phyloP scores from a whole-genome alignment of 2,888 invertebrate genomes.

The Hirtodrosophila histrioides region DNA sequence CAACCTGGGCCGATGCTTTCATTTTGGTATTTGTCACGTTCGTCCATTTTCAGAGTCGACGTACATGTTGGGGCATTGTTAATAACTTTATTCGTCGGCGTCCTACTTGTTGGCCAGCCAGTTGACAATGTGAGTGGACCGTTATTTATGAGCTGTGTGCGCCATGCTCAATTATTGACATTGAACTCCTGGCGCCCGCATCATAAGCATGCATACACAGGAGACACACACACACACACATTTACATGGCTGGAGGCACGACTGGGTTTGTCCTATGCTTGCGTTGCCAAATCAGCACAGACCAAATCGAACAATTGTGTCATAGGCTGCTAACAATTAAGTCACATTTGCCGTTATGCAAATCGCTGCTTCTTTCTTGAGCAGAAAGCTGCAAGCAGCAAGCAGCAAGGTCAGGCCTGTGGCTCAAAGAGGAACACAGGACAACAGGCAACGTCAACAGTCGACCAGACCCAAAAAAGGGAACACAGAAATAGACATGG shows the following conservation, averaged over 20 bases:
- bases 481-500: conserved; percentile 21
- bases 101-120: conserved; percentile 66
- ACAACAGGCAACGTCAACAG: conserved; percentile 75
- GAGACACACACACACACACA: conserved; percentile 27
- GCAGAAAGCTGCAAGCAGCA: too few relatives aligned
- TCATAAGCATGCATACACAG: conserved; percentile 41
- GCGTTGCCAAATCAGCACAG: conserved; percentile 73
- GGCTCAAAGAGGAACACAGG: conserved; percentile 16
- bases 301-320: conserved; percentile 61
- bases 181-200: conserved; percentile 64
- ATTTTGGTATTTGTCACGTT: conserved; percentile 83
- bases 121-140: conserved; percentile 74
- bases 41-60: conserved; percentile 80
- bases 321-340: conserved; percentile 70
- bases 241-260: conserved; percentile 1
- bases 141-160: conserved; percentile 75
- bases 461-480: conserved; percentile 35
- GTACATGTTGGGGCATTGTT: conserved; percentile 82
- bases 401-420: background rate
- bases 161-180: conserved; percentile 80
- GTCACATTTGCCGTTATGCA: conserved; percentile 75
- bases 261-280: conserved; percentile 34
- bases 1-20: conserved; percentile 16
- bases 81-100: conserved; percentile 79
- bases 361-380: conserved; percentile 18